Conservation (phyloP, 2,888 invertebrate species). For the Linnaemya vulpina region DNA sequence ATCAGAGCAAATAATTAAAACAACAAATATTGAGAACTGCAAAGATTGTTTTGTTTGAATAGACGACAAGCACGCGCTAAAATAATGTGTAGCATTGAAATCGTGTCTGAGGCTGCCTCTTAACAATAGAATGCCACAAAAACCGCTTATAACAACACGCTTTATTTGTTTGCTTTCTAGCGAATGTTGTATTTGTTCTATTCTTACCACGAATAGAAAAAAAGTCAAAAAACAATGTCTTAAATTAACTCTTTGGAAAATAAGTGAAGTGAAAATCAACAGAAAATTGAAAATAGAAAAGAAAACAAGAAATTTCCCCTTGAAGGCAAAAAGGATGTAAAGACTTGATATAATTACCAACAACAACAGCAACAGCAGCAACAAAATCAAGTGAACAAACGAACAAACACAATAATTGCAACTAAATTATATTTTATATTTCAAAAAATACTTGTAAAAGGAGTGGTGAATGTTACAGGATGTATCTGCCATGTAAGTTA, state of each 20-base stretch:
- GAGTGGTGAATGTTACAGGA: slow-evolving; percentile 20
- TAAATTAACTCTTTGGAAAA: slow-evolving; percentile 77
- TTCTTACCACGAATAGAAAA: background rate
- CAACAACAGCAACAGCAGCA: slow-evolving; percentile 53
- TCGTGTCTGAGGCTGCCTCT: slow-evolving; percentile 23
- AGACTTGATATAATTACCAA: slow-evolving; percentile 69
- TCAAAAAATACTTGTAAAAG: background rate
- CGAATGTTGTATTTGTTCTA: slow-evolving; percentile 24
- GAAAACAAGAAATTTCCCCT: slow-evolving; percentile 23
- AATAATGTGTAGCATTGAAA: slow-evolving; percentile 39
- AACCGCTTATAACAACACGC: slow-evolving; percentile 68
- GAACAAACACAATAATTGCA: slow-evolving; percentile 69
- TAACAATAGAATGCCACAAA: slow-evolving; percentile 62
- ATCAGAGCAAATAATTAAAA: slow-evolving; percentile 68
- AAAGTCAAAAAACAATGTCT: slow-evolving; percentile 74
- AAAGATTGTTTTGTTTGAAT: slow-evolving; percentile 1
- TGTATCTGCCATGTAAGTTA: slow-evolving; percentile 42
- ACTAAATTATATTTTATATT: slow-evolving; percentile 62
- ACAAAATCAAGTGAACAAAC: slow-evolving; percentile 54
- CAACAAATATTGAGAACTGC: slow-evolving; percentile 58
- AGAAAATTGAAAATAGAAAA: slow-evolving; percentile 17
- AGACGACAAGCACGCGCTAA: slow-evolving; percentile 41
- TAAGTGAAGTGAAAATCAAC: slow-evolving; percentile 73
- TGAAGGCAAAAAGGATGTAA: slow-evolving; percentile 51
- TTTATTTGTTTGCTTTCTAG: slow-evolving; percentile 45